A percentile compares a stretch with the other conserved stretches of the same genome.
These are phyloP conservation scores for Pterostichus niger DNA, from an alignment of 2,888 invertebrate genomes.

Conservation along the genomic window DNA sequence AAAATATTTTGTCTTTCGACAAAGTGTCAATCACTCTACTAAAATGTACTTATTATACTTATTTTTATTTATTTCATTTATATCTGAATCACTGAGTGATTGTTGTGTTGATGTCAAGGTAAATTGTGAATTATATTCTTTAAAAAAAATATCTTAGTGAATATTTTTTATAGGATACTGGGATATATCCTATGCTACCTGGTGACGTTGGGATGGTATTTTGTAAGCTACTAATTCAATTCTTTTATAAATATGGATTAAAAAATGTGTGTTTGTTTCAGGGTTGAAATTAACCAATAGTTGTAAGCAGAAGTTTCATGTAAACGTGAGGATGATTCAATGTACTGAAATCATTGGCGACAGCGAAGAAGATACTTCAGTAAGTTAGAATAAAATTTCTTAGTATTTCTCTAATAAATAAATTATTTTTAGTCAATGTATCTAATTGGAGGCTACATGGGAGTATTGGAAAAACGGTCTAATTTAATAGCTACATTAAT, in stretches of 20 bases:
- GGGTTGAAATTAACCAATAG: constrained; percentile 70
- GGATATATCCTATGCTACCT: constrained; percentile 70
- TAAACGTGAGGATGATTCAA: constrained; percentile 73
- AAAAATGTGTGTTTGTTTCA: constrained; percentile 64
- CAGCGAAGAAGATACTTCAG: constrained; percentile 70
- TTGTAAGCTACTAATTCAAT: constrained; percentile 70
- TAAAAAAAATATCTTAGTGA: not conserved
- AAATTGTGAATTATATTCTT: not conserved
- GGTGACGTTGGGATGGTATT: constrained; percentile 73
- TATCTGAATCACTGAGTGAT: not conserved
- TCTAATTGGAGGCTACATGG: constrained; percentile 75
- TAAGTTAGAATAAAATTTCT: constrained; percentile 20
- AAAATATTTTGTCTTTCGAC: not conserved
- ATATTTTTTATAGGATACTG: constrained; percentile 70
- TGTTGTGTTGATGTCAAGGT: constrained; percentile 9
- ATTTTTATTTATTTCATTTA: constrained; percentile 12
- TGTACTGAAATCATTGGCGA: constrained; percentile 73
- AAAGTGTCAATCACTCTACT: not conserved
- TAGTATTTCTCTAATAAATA: not conserved
- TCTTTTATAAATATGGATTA: not conserved
- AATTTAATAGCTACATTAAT: constrained; percentile 74
- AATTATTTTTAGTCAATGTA: constrained; percentile 71
- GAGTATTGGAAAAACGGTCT: constrained; percentile 71
- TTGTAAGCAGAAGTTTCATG: constrained; percentile 69
- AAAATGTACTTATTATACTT: not conserved